Evolutionary conservation across 2,113 vertebrate species (phyloP).

Genomic region (Prionailurus bengalensis): DNA sequence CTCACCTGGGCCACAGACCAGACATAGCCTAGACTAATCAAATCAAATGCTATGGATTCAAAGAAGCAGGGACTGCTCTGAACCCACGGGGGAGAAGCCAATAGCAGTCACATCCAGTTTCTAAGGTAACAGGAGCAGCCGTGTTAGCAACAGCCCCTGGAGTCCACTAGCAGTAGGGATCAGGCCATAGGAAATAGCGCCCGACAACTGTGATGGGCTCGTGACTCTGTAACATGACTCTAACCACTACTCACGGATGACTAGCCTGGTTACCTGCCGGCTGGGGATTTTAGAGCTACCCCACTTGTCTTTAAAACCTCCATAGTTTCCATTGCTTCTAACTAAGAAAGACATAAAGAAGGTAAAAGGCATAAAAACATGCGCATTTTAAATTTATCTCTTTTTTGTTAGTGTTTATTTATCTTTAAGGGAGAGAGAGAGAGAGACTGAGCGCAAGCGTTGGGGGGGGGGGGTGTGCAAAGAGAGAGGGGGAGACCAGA

Average conservation of each 20-base stretch:
- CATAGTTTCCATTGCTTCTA: neutral
- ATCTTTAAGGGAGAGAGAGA: no score
- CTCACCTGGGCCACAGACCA: neutral
- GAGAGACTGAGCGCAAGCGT: no score
- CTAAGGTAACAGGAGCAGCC: neutral
- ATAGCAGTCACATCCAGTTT: neutral
- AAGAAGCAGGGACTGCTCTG: neutral
- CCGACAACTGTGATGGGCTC: no score
- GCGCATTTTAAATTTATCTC: neutral
- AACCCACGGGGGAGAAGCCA: neutral
- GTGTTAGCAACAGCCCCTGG: neutral
- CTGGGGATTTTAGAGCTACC: neutral
- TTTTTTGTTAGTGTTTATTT: neutral
- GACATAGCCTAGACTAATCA: neutral
- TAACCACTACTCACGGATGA: neutral
- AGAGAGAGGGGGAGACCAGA: no score
- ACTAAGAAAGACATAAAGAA: neutral
- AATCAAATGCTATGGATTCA: neutral
- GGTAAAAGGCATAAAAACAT: neutral
- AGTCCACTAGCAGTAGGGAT: neutral
- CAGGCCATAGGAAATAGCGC: neutral
- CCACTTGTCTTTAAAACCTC: neutral
- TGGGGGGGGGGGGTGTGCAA: no score
- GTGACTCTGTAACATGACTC: neutral
- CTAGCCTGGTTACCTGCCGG: neutral